phyloP scores from a whole-genome alignment of 1,140 invertebrate species.

The Diprion similis region DNA sequence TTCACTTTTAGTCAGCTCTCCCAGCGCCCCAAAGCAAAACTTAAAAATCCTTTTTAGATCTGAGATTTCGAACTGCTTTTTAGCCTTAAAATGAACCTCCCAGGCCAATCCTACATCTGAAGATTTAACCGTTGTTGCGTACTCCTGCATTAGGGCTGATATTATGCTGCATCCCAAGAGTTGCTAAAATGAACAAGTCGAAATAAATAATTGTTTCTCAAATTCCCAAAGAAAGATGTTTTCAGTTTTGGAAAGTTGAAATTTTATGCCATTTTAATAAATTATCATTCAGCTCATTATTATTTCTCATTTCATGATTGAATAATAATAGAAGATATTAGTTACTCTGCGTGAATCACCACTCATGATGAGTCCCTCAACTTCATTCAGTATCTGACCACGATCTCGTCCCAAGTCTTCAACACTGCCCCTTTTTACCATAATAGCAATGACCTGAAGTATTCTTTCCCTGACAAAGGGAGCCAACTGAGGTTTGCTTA shows the following conservation, averaged over 20 bases:
- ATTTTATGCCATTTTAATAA: too few relatives aligned
- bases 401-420: slow-evolving; percentile 75
- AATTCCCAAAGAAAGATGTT: neutral
- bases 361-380: slow-evolving; percentile 74
- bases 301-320: neutral
- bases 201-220: slow-evolving; percentile 21
- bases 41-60: slow-evolving; percentile 84
- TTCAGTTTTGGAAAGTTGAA: neutral
- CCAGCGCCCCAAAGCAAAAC: slow-evolving; percentile 67
- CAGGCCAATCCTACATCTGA: slow-evolving; percentile 85
- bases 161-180: slow-evolving; percentile 83
- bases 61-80: slow-evolving; percentile 82
- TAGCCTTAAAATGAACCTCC: slow-evolving; percentile 85
- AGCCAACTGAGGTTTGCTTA: slow-evolving; percentile 68
- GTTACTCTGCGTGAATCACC: slow-evolving; percentile 67
- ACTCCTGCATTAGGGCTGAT: slow-evolving; percentile 84
- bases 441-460: slow-evolving; percentile 83
- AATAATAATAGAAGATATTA: neutral
- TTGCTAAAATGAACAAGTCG: slow-evolving; percentile 61
- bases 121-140: slow-evolving; percentile 83
- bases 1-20: slow-evolving; percentile 66
- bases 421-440: slow-evolving; percentile 82
- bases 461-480: slow-evolving; percentile 72
- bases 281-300: too few relatives aligned
- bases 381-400: slow-evolving; percentile 74